Evolutionary conservation across 2,888 invertebrate genomes (phyloP), one percentile per base, ranked within the genome.

Genomic region (Micoletzkya japonica): DNA sequence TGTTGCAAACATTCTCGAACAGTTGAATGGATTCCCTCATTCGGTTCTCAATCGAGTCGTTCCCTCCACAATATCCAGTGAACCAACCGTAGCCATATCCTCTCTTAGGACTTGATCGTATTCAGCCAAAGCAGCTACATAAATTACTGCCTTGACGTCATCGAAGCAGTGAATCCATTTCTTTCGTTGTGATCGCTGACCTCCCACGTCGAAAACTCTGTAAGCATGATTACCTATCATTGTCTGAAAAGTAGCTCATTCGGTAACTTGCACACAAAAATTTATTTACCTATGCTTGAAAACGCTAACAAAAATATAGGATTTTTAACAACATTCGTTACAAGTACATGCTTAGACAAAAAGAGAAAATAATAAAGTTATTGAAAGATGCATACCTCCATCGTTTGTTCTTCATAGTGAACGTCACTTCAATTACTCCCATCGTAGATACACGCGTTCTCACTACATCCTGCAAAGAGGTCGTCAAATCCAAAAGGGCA

Each of bases 91-190:
- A 88, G 95, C 95, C 89, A 97, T 97, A 87, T 99, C 98, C 89
- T 98, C 98, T 88, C 97, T 95, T 86, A 98, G 90, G 81, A 98
- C 97, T 90, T 98, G 98, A 89, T 99, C 98, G 88, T 97, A 99
- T 89, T 98, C 98, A 80, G 95, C 96, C 94, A 98, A 95, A 85
- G 97, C 97, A 84, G 97, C 97, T 88, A 97, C 97, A 89, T 98
- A 98, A 86, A 81, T 81, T 30, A 82, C 66, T 14, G 97, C 97
- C 28, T 97, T 98, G 68, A 97, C 97, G 88, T 97, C 97, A 89
- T 98, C 97, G 89, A 90, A 90, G 90, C 96, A 97, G 87, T 98
- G 97, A 87, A 98, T 98, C 98, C 98, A 98, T 96, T 91, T 68
- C 58, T 68, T 68, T 14, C 68, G 26, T 28, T 68, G 68, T 24